Percentiles rank a stretch among this genome's conserved stretches.
These are phyloP conservation scores for Odontamblyopus rebecca DNA, from an alignment of 2,797 vertebrate genomes.

Conservation along the genomic window DNA sequence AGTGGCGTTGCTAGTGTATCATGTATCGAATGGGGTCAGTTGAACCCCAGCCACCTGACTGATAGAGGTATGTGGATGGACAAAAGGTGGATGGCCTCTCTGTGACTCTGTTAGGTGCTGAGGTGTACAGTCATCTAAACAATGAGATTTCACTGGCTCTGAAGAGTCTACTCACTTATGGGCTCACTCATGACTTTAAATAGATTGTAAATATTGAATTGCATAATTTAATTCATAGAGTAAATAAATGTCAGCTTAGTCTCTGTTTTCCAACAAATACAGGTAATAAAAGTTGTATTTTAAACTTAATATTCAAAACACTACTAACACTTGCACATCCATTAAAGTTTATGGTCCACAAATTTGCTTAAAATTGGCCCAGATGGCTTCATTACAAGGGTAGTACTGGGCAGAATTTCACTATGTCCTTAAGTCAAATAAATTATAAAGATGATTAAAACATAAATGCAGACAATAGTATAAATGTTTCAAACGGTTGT, in stretches of 20 bases:
- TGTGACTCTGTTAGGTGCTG: slow-evolving; percentile 38
- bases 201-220: background rate
- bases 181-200: slow-evolving; percentile 18
- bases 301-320: slow-evolving; percentile 2
- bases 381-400: slow-evolving; percentile 2
- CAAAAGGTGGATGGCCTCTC: slow-evolving; percentile 42
- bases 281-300: slow-evolving; percentile 1
- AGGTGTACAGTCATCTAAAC: slow-evolving; percentile 44
- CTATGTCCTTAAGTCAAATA: background rate
- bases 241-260: background rate
- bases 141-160: slow-evolving; percentile 50
- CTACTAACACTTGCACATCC: background rate
- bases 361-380: slow-evolving; percentile 47
- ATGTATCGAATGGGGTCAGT: slow-evolving; percentile 46
- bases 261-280: background rate
- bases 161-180: slow-evolving; percentile 39
- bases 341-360: slow-evolving; percentile 27
- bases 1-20: slow-evolving; percentile 53
- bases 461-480: background rate
- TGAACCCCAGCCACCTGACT: slow-evolving; percentile 40
- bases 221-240: background rate
- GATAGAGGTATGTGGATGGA: slow-evolving; percentile 46
- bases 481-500: too few relatives aligned
- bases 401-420: background rate
- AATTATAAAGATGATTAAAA: background rate